Conservation (phyloP, 2,888 invertebrate genomes). For the Daptonema setosum region DNA sequence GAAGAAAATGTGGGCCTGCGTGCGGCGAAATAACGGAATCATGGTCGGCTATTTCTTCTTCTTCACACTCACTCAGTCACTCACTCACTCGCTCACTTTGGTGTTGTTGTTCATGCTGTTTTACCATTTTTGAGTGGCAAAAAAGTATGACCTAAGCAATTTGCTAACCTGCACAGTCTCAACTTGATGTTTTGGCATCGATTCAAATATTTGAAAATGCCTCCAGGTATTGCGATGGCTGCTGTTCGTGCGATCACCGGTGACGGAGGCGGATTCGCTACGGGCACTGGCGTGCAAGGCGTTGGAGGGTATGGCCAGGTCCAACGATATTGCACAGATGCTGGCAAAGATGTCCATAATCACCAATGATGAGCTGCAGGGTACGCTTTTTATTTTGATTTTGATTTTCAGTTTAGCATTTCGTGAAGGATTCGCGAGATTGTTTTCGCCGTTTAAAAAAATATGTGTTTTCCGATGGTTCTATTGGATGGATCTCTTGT, state of each 20-base stretch:
- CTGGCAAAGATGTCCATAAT: constrained; percentile 81
- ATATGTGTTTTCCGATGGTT: no score
- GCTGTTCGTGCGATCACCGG: constrained; percentile 72
- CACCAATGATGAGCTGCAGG: constrained; percentile 70
- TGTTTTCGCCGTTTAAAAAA: no score
- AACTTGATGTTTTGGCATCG: background rate
- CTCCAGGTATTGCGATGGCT: constrained; percentile 54
- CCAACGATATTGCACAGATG: constrained; percentile 70
- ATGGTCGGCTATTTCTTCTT: constrained; percentile 50
- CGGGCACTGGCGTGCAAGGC: constrained; percentile 72
- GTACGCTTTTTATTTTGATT: constrained; percentile 30
- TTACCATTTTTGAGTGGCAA: background rate
- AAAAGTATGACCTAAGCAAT: background rate
- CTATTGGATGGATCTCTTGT: no score
- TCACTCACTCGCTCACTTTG: no score
- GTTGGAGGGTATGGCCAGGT: constrained; percentile 72
- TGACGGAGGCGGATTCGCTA: constrained; percentile 85
- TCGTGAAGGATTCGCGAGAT: background rate
- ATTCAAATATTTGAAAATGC: background rate
- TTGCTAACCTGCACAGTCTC: background rate
- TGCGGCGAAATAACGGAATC: constrained; percentile 79
- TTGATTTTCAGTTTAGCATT: background rate
- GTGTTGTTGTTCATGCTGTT: no score
- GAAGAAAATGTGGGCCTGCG: constrained; percentile 77
- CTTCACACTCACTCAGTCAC: no score